Evolutionary conservation across 1,140 invertebrate genomes (phyloP), one percentile per base, ranked within the genome.

Genomic region (Lordiphosa stackelbergi): DNA sequence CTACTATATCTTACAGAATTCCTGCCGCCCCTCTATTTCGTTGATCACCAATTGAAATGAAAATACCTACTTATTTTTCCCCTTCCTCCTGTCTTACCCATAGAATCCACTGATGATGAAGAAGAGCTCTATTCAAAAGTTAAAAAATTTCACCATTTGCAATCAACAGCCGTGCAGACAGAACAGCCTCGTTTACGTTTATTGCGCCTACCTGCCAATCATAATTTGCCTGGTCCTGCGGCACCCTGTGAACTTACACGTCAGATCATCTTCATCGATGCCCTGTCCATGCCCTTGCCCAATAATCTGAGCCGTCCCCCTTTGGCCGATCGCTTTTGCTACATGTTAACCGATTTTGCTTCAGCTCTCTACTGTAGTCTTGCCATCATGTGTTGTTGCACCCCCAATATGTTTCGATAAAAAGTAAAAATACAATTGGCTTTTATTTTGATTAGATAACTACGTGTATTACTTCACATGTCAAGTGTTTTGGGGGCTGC

Each of bases 331-430:
- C 69, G 77, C 0, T 83, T 84, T 36, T 83, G 77, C 69, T 83
- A 83, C 52, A 84, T 84, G 73, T 48, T 83, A 36, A 77, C 77
- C 16, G 77, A 83, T 31, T 83, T 83, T 37, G 77, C 77, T 0
- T 83, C 77, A 40, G 77, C 77, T 0, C 55, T 83, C 5, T 83
- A 83, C 22, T 84, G 78, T 52, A 84, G 77, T 66, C 69, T 83
- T 16, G 78, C 78, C 43, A 84, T 83, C 5, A 83, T 83, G 78
- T 83, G 77, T 59, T 83, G 77, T 49, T 83, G 77, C 73, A 84
- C 69, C n/a, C 77, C 77, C 12, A 81, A 59, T 60, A 66, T 81
- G 77, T 73, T 81, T 64, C 70, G 77, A 77, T 79, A 63, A 73
- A 54, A 31, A 7, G 28, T 9, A 42, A 10, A 28, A 24, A 47